Evolutionary conservation across 2,888 invertebrate genomes (phyloP).

Genomic region (Melipona bicolor): DNA sequence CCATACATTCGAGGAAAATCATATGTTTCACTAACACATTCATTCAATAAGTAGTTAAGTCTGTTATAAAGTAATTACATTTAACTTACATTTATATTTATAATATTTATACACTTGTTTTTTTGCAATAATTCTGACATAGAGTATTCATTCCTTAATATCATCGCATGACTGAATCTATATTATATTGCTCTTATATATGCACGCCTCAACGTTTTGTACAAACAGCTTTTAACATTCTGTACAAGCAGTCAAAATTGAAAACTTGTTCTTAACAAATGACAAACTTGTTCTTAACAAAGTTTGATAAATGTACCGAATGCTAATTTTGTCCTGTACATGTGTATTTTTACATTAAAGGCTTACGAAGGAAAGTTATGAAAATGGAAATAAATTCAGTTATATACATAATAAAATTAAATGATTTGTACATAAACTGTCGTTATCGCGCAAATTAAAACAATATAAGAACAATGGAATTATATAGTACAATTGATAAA

Average conservation of each 20-base stretch:
- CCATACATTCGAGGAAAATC: slow-evolving; percentile 25
- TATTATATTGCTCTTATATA: slow-evolving; percentile 34
- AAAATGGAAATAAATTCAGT: not conserved
- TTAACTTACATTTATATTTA: slow-evolving; percentile 61
- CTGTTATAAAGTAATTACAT: slow-evolving; percentile 31
- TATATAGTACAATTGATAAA: slow-evolving; percentile 23
- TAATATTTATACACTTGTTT: slow-evolving; percentile 62
- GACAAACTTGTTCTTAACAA: not conserved
- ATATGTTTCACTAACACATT: slow-evolving; percentile 41
- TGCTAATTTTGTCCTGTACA: slow-evolving; percentile 12
- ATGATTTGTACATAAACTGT: slow-evolving; percentile 10
- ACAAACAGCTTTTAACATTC: slow-evolving; percentile 48
- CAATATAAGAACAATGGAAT: slow-evolving; percentile 23
- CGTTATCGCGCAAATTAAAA: slow-evolving; percentile 1
- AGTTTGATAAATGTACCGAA: slow-evolving; percentile 18
- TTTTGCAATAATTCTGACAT: slow-evolving; percentile 17
- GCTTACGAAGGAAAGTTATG: not conserved
- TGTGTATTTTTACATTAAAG: slow-evolving; percentile 10
- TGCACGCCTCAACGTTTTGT: slow-evolving; percentile 57
- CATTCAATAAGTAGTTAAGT: slow-evolving; percentile 39
- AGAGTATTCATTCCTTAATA: slow-evolving; percentile 58
- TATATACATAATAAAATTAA: slow-evolving; percentile 8
- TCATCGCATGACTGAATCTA: slow-evolving; percentile 8
- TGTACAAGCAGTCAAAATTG: slow-evolving; percentile 57
- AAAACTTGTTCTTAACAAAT: not conserved